A percentile compares a stretch with the other conserved stretches of the same genome.
Evolutionary conservation across 2,888 invertebrate genomes (phyloP).

Genomic region (Criorhina ranunculi): DNA sequence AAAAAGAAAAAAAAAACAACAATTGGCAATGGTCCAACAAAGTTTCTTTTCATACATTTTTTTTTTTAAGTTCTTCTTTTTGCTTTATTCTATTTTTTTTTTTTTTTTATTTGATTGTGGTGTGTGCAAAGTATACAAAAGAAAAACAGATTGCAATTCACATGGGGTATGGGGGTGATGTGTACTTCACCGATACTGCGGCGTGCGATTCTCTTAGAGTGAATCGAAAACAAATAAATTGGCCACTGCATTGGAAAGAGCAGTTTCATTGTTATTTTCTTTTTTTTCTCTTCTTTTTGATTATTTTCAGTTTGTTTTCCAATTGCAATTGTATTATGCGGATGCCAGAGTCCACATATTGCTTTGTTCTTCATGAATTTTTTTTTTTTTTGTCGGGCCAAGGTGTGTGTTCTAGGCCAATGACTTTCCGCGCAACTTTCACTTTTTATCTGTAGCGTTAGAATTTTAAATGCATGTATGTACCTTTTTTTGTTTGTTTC

Average conservation of each 20-base stretch:
- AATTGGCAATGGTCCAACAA: conserved; percentile 54
- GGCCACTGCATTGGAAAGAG: conserved; percentile 41
- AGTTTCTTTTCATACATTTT: conserved; percentile 59
- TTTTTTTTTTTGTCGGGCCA: conserved; percentile 18
- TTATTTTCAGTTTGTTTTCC: conserved; percentile 26
- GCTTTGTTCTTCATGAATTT: conserved; percentile 9
- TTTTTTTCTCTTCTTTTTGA: background rate
- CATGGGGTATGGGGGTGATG: conserved; percentile 2
- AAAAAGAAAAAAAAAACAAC: conserved; percentile 35
- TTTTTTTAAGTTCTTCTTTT: no score
- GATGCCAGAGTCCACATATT: conserved; percentile 34
- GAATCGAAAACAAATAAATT: conserved; percentile 56
- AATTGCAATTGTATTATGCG: conserved; percentile 19
- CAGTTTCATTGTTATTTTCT: conserved; percentile 29
- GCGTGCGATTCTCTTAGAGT: conserved; percentile 15
- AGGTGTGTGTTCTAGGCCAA: conserved; percentile 49
- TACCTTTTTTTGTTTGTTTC: no score
- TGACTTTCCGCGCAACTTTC: conserved; percentile 60
- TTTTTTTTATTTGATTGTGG: conserved; percentile 18
- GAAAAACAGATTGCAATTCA: conserved; percentile 30
- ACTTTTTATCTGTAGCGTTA: conserved; percentile 25
- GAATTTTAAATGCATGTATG: no score
- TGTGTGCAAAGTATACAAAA: background rate
- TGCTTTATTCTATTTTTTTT: conserved; percentile 6
- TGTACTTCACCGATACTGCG: conserved; percentile 26